phyloP scores from a whole-genome alignment of 2,113 vertebrate species.

The Narcine bancroftii region DNA sequence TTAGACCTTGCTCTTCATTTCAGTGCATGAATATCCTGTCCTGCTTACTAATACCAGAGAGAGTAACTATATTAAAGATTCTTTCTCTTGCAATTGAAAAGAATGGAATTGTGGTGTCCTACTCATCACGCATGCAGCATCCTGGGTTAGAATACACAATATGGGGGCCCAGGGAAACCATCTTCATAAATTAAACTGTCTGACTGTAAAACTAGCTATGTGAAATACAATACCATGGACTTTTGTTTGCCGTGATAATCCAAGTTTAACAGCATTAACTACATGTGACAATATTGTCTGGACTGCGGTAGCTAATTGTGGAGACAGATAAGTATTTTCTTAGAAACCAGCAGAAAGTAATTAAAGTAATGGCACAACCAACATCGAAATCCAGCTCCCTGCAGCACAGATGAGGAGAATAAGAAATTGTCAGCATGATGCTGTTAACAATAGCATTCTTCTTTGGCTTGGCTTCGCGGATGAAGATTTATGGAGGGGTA shows the following conservation, averaged over 20 bases:
- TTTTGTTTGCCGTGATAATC: background rate
- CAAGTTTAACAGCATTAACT: background rate
- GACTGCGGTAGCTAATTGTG: background rate
- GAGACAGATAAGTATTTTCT: background rate
- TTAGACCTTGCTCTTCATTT: too few relatives aligned
- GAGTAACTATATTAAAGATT: background rate
- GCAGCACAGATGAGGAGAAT: background rate
- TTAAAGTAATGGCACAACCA: background rate
- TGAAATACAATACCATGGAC: background rate
- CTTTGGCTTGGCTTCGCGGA: too few relatives aligned
- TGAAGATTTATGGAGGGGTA: too few relatives aligned
- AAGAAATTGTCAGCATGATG: constrained; percentile 13
- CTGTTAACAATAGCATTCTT: background rate
- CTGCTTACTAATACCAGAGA: background rate
- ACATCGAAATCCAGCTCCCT: background rate
- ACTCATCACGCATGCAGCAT: background rate
- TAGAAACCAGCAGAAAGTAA: background rate
- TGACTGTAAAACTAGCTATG: background rate
- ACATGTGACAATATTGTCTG: background rate
- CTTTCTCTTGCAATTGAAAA: background rate
- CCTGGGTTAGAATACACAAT: background rate
- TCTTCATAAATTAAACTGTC: too few relatives aligned
- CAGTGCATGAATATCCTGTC: background rate
- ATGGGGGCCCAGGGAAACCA: background rate
- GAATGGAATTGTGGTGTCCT: background rate